Conservation (phyloP, 2,113 vertebrate species). For the Budorcas taxicolor region DNA sequence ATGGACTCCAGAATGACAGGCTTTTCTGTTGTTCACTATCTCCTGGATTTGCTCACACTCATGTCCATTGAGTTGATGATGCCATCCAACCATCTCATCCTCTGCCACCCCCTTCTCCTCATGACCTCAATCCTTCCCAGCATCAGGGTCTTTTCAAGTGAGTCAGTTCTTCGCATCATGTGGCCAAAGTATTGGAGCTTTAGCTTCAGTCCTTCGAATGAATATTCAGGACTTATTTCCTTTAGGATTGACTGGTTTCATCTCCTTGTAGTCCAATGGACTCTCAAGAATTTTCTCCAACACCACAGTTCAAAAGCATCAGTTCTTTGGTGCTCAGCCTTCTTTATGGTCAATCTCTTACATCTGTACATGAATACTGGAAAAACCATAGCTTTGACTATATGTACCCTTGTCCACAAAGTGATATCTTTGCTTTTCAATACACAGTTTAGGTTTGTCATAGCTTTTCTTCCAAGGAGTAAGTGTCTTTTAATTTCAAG, state of each 20-base stretch:
- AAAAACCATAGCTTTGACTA: not conserved
- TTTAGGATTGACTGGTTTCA: not conserved
- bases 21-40: not conserved
- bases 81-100: not conserved
- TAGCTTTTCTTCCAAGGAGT: not conserved
- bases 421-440: not conserved
- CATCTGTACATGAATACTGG: not conserved
- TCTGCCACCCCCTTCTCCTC: not conserved
- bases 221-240: not conserved
- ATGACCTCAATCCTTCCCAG: not conserved
- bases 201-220: not conserved
- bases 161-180: fast-evolving
- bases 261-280: not conserved
- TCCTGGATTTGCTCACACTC: not conserved
- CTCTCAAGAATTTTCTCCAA: not conserved
- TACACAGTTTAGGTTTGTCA: fast-evolving
- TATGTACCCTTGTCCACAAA: not conserved
- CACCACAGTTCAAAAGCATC: not conserved
- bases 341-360: not conserved
- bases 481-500: not conserved
- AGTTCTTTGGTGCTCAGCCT: not conserved
- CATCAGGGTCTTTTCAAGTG: not conserved
- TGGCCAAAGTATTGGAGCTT: not conserved
- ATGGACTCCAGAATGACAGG: not conserved
- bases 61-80: not conserved